phyloP scores from a whole-genome alignment of 2,888 invertebrate genomes.

The Eucera pruinosa region DNA sequence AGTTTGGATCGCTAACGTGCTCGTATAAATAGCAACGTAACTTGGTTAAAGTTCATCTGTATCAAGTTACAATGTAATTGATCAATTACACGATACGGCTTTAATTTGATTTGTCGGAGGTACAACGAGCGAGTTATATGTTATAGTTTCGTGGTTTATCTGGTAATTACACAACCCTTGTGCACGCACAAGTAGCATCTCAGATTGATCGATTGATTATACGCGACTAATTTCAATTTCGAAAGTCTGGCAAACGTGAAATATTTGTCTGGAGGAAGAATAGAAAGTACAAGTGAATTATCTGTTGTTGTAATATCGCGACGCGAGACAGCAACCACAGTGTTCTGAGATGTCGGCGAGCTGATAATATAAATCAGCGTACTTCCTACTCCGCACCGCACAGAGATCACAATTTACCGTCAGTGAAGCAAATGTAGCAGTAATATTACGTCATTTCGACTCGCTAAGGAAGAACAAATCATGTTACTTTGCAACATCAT shows the following conservation, averaged over 20 bases:
- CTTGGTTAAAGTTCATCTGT: slow-evolving; percentile 27
- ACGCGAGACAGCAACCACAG: background rate
- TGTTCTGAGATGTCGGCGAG: slow-evolving; percentile 21
- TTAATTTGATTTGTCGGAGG: slow-evolving; percentile 14
- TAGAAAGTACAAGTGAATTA: slow-evolving; percentile 54
- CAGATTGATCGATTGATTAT: slow-evolving; percentile 52
- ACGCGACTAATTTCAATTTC: slow-evolving; percentile 48
- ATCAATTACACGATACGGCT: slow-evolving; percentile 59
- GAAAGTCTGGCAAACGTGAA: slow-evolving; percentile 38
- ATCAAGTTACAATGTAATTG: slow-evolving; percentile 46
- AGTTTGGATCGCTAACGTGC: background rate
- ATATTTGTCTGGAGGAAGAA: slow-evolving; percentile 15
- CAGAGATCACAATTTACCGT: slow-evolving; percentile 6
- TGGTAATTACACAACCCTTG: slow-evolving; percentile 43
- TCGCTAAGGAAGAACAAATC: slow-evolving; percentile 21
- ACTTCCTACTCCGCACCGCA: slow-evolving; percentile 18
- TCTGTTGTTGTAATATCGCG: slow-evolving; percentile 11
- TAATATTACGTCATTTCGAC: slow-evolving; percentile 15
- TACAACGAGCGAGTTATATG: slow-evolving; percentile 8
- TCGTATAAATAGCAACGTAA: background rate
- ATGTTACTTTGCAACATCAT: slow-evolving; percentile 2
- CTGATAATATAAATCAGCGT: slow-evolving; percentile 47
- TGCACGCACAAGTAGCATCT: background rate
- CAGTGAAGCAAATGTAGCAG: slow-evolving; percentile 1
- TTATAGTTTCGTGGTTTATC: slow-evolving; percentile 22